Conservation (phyloP, 2,888 invertebrate genomes). For the Emmelina monodactyla region DNA sequence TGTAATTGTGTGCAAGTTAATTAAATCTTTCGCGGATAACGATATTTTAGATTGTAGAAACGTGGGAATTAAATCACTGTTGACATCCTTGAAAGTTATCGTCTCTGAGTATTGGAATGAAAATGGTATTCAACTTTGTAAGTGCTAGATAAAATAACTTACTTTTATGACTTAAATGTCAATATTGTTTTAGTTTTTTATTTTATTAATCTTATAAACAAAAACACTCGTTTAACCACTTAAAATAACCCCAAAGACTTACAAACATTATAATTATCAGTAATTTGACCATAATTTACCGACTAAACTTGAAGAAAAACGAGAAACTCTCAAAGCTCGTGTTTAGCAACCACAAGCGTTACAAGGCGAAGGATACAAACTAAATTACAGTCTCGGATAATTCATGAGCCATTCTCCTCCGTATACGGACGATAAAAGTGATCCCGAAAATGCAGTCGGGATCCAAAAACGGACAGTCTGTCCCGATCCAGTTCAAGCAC, state of each 20-base stretch:
- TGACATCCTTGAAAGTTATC: neutral
- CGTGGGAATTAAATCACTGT: constrained; percentile 27
- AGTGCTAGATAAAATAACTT: too few relatives aligned
- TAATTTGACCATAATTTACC: too few relatives aligned
- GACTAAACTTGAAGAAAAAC: too few relatives aligned
- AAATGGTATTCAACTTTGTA: too few relatives aligned
- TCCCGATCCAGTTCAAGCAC: neutral
- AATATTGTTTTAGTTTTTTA: too few relatives aligned
- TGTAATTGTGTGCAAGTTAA: constrained; percentile 41
- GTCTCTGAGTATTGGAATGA: too few relatives aligned
- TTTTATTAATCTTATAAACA: too few relatives aligned
- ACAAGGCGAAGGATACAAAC: constrained; percentile 15
- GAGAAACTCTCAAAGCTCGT: too few relatives aligned
- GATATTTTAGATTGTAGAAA: constrained; percentile 11
- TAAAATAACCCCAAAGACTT: too few relatives aligned
- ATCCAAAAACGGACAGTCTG: constrained; percentile 31
- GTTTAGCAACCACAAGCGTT: neutral
- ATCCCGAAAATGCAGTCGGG: constrained; percentile 43
- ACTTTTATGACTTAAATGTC: too few relatives aligned
- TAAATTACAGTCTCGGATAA: constrained; percentile 37
- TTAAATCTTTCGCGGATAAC: constrained; percentile 32
- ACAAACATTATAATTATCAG: too few relatives aligned
- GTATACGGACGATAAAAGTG: constrained; percentile 45
- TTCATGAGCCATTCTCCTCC: constrained; percentile 60
- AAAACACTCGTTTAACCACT: too few relatives aligned